Evolutionary conservation across 2,888 invertebrate genomes (phyloP).

Genomic region (Strigamia transsilvanica): DNA sequence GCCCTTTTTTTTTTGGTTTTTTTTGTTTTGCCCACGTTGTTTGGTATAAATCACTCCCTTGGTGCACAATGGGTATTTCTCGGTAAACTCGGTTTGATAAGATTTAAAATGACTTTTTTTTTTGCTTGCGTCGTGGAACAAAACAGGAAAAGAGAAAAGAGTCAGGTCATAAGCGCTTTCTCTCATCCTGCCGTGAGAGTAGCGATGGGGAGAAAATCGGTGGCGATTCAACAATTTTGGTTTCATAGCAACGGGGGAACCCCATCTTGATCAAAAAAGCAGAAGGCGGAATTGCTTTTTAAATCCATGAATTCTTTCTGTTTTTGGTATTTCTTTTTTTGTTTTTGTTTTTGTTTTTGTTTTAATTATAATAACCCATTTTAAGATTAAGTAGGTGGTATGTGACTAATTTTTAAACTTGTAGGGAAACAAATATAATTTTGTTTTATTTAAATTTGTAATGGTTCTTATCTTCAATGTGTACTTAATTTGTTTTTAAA

Average conservation of each 20-base stretch:
- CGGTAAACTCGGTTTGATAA: constrained; percentile 25
- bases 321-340: not conserved
- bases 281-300: constrained; percentile 22
- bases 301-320: not conserved
- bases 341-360: not conserved
- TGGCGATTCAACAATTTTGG: constrained; percentile 45
- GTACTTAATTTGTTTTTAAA: constrained; percentile 21
- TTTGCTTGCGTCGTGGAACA: not conserved
- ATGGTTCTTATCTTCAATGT: not conserved
- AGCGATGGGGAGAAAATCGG: constrained; percentile 44
- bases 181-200: constrained; percentile 13
- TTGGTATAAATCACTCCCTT: constrained; percentile 1
- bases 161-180: constrained; percentile 7
- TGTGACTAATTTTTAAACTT: not conserved
- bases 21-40: not conserved
- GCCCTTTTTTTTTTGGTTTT: not conserved
- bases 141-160: constrained; percentile 38
- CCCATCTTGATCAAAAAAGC: constrained; percentile 32
- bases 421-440: not conserved
- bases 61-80: not conserved
- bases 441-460: not conserved
- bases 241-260: constrained; percentile 46
- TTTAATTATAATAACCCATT: not conserved
- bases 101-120: constrained; percentile 43
- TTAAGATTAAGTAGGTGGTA: not conserved